phyloP scores from a whole-genome alignment of 1,140 invertebrate genomes.

The Aphelenchoides besseyi region DNA sequence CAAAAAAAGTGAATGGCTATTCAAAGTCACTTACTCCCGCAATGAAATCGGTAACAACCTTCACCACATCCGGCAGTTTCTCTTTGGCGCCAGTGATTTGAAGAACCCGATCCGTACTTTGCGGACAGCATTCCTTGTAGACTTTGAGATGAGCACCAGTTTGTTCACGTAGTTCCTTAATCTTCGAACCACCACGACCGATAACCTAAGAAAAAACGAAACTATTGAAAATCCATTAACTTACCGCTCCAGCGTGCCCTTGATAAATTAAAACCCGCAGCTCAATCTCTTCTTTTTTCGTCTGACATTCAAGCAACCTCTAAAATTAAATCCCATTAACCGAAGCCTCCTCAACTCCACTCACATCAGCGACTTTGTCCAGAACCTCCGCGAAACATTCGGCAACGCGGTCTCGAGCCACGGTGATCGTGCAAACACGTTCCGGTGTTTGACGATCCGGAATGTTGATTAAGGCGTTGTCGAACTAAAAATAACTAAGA shows the following conservation, averaged over 20 bases:
- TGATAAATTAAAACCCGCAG: conserved; percentile 91
- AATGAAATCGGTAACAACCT: conserved; percentile 79
- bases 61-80: conserved; percentile 79
- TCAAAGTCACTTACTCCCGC: conserved; percentile 67
- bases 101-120: conserved; percentile 89
- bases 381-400: conserved; percentile 55
- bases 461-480: background rate
- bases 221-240: background rate
- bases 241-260: conserved; percentile 85
- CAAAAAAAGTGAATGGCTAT: conserved; percentile 51
- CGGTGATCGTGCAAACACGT: conserved; percentile 53
- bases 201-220: conserved; percentile 69
- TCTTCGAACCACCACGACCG: conserved; percentile 88
- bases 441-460: background rate
- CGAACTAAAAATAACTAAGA: background rate
- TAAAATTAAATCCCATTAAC: background rate
- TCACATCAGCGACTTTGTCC: conserved; percentile 52
- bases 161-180: conserved; percentile 95
- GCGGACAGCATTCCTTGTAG: conserved; percentile 86
- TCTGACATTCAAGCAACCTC: conserved; percentile 28
- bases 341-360: too few relatives aligned
- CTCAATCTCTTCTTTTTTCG: conserved; percentile 75
- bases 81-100: conserved; percentile 79
- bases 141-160: conserved; percentile 92
- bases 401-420: conserved; percentile 45